Base-by-base conservation (phyloP, 2,113 vertebrate species). In the Irena cyanogastra region DNA sequence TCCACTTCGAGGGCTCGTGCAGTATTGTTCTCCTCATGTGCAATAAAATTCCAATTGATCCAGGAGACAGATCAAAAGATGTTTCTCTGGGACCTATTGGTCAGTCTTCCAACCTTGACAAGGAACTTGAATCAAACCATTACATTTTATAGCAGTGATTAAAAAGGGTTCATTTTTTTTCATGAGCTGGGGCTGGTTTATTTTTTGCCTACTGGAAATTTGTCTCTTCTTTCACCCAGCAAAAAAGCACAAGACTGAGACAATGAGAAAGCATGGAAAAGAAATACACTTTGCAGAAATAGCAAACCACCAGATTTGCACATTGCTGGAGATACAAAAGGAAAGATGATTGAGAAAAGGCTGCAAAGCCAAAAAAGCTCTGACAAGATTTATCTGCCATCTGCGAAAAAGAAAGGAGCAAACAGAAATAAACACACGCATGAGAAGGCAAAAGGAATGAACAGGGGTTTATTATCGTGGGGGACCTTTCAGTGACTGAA, bases 331-430 rank as follows among this genome's bases (percentile, higher is more conserved):
- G 79, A 96, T 80, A 88, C 90, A 94, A 95, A 95, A 87, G 87
- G n/a, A 91, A 93, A 89, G 83, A 94, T 90, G 91, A 93, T 90
- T 95, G 93, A 95, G 76, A 81, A 90, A 94, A 93, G 71, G 52
- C 88, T 93, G 64, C 69, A 90, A 96, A 93, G 76, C 93, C 93
- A 92, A 93, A 92, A 96, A 94, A 93, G 54, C 66, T 77, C 82
- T 95, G 93, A 94, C 92, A 95, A 95, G 88, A 93, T 93, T 95
- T 94, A 90, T 95, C 88, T 92, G 80, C 90, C 90, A 94, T 92
- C 93, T 96, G 92, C 18, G 19, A 83, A 59, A 88, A 83, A 94
- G 86, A 95, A 95, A 94, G 85, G 69, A 89, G 65, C 69, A 95
- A 96, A 95, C 69, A 92, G 87, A 93, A 93, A 96, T 93, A 96